phyloP scores from a whole-genome alignment of 2,797 vertebrate species.

The Enteromius thamalakanensis region DNA sequence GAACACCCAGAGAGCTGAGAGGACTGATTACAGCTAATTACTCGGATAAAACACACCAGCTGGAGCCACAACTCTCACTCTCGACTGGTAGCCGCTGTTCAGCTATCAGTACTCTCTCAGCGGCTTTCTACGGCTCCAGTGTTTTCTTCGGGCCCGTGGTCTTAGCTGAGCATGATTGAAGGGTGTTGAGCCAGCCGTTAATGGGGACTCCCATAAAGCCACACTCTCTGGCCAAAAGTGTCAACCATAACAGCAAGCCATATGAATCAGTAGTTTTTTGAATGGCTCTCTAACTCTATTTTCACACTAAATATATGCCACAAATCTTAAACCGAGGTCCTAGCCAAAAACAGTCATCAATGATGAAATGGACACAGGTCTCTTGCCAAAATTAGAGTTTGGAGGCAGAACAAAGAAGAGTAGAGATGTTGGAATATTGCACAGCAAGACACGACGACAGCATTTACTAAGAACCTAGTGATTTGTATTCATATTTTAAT shows the following conservation, averaged over 20 bases:
- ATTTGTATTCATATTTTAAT: constrained; percentile 27
- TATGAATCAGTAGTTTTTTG: constrained; percentile 37
- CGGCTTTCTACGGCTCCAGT: not conserved
- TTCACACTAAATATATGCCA: constrained; percentile 38
- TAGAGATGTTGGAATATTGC: constrained; percentile 9
- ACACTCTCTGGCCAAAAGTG: constrained; percentile 33
- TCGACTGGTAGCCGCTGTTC: constrained; percentile 41
- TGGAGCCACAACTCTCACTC: constrained; percentile 61
- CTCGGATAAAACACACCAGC: constrained; percentile 72
- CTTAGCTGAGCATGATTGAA: constrained; percentile 36
- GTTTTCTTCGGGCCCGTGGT: constrained; percentile 12
- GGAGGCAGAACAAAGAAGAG: constrained; percentile 29
- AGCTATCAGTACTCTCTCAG: constrained; percentile 41
- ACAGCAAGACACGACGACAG: constrained; percentile 20
- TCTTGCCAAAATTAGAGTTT: constrained; percentile 25
- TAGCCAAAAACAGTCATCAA: constrained; percentile 27
- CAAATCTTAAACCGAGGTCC: constrained; percentile 16
- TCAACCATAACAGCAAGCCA: constrained; percentile 30
- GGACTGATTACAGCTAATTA: constrained; percentile 77
- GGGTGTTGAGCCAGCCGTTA: constrained; percentile 51
- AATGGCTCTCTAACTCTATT: constrained; percentile 22
- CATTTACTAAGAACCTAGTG: constrained; percentile 13
- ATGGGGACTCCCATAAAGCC: constrained; percentile 39
- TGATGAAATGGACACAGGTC: constrained; percentile 19
- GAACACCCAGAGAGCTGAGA: constrained; percentile 76